A percentile compares a stretch with the other conserved stretches of the same genome.
Conservation (phyloP, 2,888 invertebrate species). For the Macaria liturata region DNA sequence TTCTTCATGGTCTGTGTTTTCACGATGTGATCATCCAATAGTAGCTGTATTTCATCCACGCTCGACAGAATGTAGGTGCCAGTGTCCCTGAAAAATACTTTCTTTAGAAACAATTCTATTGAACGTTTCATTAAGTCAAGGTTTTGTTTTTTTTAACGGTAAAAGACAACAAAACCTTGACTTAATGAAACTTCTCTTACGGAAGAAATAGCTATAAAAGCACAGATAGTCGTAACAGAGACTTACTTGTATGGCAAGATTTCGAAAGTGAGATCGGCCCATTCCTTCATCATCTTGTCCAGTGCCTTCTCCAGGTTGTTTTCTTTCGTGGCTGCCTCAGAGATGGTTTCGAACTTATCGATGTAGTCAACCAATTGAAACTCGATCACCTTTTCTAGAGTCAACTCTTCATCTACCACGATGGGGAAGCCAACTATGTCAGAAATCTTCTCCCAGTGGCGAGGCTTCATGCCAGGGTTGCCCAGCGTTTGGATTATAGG, state of each 20-base stretch:
- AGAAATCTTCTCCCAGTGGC: conserved; percentile 97
- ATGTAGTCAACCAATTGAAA: conserved; percentile 95
- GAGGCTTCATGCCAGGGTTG: conserved; percentile 95
- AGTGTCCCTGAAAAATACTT: conserved; percentile 85
- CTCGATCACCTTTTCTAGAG: conserved; percentile 93
- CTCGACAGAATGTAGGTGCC: conserved; percentile 95
- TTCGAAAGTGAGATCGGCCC: conserved; percentile 91
- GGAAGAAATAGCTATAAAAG: too few relatives aligned
- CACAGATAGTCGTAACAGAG: not conserved
- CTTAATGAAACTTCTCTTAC: too few relatives aligned
- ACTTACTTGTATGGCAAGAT: conserved; percentile 88
- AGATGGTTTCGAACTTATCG: conserved; percentile 94
- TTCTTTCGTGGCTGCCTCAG: conserved; percentile 98
- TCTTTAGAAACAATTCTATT: too few relatives aligned
- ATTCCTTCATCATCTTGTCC: conserved; percentile 95
- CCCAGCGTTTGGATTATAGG: conserved; percentile 97
- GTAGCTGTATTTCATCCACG: conserved; percentile 96
- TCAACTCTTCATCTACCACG: conserved; percentile 90
- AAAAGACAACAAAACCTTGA: too few relatives aligned
- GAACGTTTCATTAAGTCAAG: too few relatives aligned
- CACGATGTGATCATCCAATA: conserved; percentile 97
- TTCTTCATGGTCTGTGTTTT: conserved; percentile 99
- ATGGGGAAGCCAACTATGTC: conserved; percentile 97
- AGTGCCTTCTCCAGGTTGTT: conserved; percentile 95
- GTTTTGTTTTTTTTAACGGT: too few relatives aligned